Evolutionary conservation across 2,888 invertebrate genomes (phyloP).

Genomic region (Miltochrista miniata): DNA sequence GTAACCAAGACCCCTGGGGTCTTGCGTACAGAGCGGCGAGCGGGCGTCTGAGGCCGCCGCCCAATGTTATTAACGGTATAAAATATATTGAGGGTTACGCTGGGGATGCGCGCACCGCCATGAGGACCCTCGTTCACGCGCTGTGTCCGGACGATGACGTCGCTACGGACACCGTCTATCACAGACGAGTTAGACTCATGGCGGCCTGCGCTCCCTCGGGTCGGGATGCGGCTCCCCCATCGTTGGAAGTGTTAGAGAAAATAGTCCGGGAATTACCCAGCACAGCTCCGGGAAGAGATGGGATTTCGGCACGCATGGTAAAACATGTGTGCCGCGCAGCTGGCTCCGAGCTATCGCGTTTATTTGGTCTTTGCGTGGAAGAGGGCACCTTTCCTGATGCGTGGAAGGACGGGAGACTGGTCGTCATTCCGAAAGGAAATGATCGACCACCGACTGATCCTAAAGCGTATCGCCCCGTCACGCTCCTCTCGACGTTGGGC

Average conservation of each 20-base stretch:
- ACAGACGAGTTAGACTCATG: slow-evolving; percentile 19
- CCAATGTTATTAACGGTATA: slow-evolving; percentile 20
- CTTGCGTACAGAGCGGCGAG: not conserved
- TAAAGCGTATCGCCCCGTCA: slow-evolving; percentile 38
- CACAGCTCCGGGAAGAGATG: slow-evolving; percentile 42
- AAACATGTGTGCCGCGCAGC: slow-evolving; percentile 24
- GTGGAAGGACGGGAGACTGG: slow-evolving; percentile 35
- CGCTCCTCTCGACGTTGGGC: slow-evolving; percentile 37
- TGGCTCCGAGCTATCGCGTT: slow-evolving; percentile 9
- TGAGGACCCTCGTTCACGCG: slow-evolving; percentile 17
- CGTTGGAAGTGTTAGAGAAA: not conserved
- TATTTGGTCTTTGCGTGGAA: slow-evolving; percentile 22
- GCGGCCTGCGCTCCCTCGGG: slow-evolving; percentile 29
- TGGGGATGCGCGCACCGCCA: slow-evolving; percentile 14
- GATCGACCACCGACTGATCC: slow-evolving; percentile 27
- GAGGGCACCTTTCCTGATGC: slow-evolving; percentile 34
- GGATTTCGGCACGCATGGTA: slow-evolving; percentile 29
- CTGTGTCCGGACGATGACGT: slow-evolving; percentile 43
- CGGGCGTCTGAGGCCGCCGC: slow-evolving; percentile 17
- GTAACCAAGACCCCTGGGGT: slow-evolving; percentile 23
- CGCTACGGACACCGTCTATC: slow-evolving; percentile 20
- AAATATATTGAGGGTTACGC: slow-evolving; percentile 10
- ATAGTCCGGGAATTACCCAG: slow-evolving; percentile 31
- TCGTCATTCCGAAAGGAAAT: slow-evolving; percentile 36
- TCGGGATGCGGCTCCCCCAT: slow-evolving; percentile 14